Evolutionary conservation across 1,140 invertebrate species (phyloP).

Genomic region (Linepithema humile): DNA sequence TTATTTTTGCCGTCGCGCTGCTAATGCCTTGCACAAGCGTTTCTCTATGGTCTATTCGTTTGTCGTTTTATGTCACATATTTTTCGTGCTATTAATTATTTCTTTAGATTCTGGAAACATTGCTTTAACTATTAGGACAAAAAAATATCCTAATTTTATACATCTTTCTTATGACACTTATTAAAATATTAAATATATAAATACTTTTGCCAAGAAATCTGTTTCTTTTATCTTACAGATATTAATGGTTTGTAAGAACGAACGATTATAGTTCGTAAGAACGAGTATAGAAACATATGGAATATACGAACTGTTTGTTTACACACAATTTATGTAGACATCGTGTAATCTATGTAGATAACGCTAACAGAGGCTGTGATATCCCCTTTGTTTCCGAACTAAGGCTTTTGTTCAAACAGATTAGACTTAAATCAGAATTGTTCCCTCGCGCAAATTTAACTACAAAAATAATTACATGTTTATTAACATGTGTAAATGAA

Average conservation of each 20-base stretch:
- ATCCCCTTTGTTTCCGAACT: constrained; percentile 16
- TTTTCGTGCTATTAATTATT: neutral
- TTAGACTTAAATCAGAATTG: constrained; percentile 43
- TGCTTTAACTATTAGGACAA: neutral
- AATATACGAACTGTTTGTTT: constrained; percentile 10
- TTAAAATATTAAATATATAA: neutral
- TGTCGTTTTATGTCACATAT: neutral
- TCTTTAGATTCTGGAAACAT: neutral
- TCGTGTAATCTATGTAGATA: constrained; percentile 23
- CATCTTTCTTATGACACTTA: neutral
- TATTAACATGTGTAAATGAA: neutral
- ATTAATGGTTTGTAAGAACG: too few species aligned
- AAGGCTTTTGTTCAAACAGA: constrained; percentile 38
- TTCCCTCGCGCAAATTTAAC: constrained; percentile 12
- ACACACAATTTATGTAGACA: constrained; percentile 33
- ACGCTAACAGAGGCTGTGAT: neutral
- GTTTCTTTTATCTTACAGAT: neutral
- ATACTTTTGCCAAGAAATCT: neutral
- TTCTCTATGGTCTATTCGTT: constrained; percentile 21
- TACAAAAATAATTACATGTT: neutral
- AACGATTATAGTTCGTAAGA: neutral
- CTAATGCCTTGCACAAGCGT: constrained; percentile 24
- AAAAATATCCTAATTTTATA: neutral
- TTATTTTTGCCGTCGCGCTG: constrained; percentile 25
- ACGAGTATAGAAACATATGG: neutral